phyloP scores from a whole-genome alignment of 2,113 vertebrate genomes.

The Lucifuga dentata region DNA sequence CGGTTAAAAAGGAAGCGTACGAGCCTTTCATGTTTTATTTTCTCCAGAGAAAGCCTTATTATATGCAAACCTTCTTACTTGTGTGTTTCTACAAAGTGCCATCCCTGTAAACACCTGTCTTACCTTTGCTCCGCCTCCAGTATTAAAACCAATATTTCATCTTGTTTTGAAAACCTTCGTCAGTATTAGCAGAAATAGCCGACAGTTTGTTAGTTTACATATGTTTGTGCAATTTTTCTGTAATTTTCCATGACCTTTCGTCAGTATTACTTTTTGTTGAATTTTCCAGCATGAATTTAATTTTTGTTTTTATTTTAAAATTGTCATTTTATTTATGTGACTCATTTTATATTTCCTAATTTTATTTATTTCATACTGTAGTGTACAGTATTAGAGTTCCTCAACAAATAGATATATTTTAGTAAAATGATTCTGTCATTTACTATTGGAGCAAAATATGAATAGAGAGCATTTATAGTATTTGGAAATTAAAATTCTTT shows the following conservation, averaged over 20 bases:
- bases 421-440: slow-evolving; percentile 97
- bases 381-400: slow-evolving; percentile 99
- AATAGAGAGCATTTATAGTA: slow-evolving; percentile 95
- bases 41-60: slow-evolving; percentile 94
- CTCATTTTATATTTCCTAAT: slow-evolving; percentile 99
- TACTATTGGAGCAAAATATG: slow-evolving; percentile 97
- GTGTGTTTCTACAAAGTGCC: slow-evolving; percentile 98
- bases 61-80: slow-evolving; percentile 99
- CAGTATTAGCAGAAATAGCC: slow-evolving; percentile 95
- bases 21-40: slow-evolving; percentile 91
- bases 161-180: slow-evolving; percentile 94
- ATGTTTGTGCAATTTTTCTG: slow-evolving; percentile 98
- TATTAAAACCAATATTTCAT: slow-evolving; percentile 88
- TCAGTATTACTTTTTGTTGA: slow-evolving; percentile 92
- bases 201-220: slow-evolving; percentile 98
- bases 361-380: slow-evolving; percentile 99
- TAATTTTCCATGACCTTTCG: slow-evolving; percentile 87
- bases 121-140: slow-evolving; percentile 94
- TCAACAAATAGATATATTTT: slow-evolving; percentile 99
- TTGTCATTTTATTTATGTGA: slow-evolving; percentile 98
- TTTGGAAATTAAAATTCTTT: slow-evolving; percentile 94
- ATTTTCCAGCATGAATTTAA: slow-evolving; percentile 90
- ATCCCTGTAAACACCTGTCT: slow-evolving; percentile 92
- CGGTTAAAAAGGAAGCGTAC: slow-evolving; percentile 71
- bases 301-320: slow-evolving; percentile 94